Evolutionary conservation across 2,113 vertebrate genomes (phyloP).

Genomic region (Cettia cetti): DNA sequence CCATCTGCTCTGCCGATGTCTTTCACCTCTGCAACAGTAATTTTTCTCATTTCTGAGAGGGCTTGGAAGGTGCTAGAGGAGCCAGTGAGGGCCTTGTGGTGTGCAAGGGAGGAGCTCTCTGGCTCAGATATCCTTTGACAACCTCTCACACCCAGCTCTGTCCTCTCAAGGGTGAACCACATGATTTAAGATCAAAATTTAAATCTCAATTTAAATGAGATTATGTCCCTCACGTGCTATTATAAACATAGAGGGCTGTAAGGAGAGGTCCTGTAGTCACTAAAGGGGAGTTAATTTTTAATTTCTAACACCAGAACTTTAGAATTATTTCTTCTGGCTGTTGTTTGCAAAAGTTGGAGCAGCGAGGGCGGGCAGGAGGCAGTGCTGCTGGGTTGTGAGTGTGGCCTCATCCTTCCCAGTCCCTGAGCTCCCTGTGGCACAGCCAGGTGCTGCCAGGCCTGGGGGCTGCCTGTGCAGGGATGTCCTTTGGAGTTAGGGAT

Average conservation of each 20-base stretch:
- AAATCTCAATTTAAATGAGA: not conserved
- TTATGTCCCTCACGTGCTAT: not conserved
- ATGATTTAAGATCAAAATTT: not conserved
- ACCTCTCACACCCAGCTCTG: not conserved
- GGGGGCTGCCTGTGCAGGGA: not conserved
- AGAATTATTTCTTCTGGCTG: not conserved
- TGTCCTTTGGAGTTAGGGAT: not conserved
- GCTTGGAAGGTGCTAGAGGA: not conserved
- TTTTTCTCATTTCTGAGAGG: not conserved
- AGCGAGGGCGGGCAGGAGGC: accelerated
- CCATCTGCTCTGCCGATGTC: not conserved
- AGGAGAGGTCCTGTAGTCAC: not conserved
- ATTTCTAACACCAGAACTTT: not conserved
- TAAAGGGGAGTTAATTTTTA: not conserved
- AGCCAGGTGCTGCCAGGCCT: not conserved
- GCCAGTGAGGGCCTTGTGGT: not conserved
- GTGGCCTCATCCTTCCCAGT: not conserved
- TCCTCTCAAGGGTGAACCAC: not conserved
- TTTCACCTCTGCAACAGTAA: not conserved
- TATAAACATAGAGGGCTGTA: not conserved
- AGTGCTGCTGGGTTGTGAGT: accelerated
- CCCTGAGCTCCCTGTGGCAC: not conserved
- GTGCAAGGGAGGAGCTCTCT: not conserved
- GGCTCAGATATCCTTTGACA: not conserved
- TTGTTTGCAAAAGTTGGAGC: not conserved